A percentile compares a stretch with the other conserved stretches of the same genome.
Conservation (phyloP, 53 echinoderm and acorn worm species). For the Echinometra lucunter region DNA sequence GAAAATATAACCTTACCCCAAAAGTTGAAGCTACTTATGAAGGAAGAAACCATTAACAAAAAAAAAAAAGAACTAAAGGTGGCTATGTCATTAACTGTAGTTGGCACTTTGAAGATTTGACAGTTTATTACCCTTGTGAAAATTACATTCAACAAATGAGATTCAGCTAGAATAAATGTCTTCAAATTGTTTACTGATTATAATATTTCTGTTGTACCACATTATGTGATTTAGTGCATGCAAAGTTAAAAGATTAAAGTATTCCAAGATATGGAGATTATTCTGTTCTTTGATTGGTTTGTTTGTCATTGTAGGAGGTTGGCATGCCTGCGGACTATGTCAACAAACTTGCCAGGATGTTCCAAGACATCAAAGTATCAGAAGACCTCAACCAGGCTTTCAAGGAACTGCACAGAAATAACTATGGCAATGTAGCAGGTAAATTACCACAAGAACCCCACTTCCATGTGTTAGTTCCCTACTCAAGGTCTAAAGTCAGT, state of each 20-base stretch:
- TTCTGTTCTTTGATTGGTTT: background rate
- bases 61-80: no score
- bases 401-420: constrained; percentile 95
- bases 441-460: background rate
- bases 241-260: background rate
- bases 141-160: no score
- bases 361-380: constrained; percentile 98
- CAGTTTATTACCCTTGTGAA: no score
- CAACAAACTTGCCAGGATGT: constrained; percentile 99
- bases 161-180: no score
- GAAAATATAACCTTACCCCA: no score
- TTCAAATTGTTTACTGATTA: no score
- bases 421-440: constrained; percentile 94
- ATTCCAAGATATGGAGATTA: background rate
- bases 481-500: no score
- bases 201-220: background rate
- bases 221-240: background rate
- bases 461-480: no score
- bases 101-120: no score
- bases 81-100: no score
- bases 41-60: no score
- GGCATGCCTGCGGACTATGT: constrained; percentile 99
- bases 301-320: constrained; percentile 78
- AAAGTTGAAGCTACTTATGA: no score
- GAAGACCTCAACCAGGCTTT: constrained; percentile 96